These are phyloP conservation scores for Aporophyla nigra DNA, from an alignment of 2,888 invertebrate genomes.

Conservation along the genomic window DNA sequence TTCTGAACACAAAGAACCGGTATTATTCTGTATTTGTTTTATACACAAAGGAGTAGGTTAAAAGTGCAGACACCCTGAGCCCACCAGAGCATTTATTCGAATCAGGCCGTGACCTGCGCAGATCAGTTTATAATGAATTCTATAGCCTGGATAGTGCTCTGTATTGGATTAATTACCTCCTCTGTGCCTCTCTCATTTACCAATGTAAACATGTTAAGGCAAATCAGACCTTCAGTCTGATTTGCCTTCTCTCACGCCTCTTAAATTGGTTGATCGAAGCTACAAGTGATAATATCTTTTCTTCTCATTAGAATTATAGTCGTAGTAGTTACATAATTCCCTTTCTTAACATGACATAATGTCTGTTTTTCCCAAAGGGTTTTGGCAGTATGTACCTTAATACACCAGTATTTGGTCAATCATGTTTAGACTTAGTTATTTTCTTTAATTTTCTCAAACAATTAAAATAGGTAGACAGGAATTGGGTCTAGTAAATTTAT, in stretches of 20 bases:
- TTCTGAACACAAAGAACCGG: neutral
- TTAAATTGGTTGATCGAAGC: neutral
- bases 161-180: constrained; percentile 40
- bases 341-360: too few relatives aligned
- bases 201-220: constrained; percentile 4
- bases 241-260: too few relatives aligned
- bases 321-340: neutral
- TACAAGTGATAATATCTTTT: neutral
- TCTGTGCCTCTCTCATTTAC: constrained; percentile 10
- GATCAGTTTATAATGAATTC: constrained; percentile 16
- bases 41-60: neutral
- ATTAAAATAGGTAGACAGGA: too few relatives aligned
- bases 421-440: too few relatives aligned
- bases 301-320: neutral
- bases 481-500: too few relatives aligned
- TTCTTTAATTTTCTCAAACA: too few relatives aligned
- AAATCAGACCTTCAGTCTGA: too few relatives aligned
- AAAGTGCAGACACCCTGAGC: neutral
- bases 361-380: too few relatives aligned
- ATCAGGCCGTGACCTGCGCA: neutral
- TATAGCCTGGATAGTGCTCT: constrained; percentile 24
- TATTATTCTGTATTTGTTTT: neutral
- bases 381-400: too few relatives aligned
- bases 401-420: too few relatives aligned
- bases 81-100: constrained; percentile 7